These are phyloP conservation scores for Urocitellus parryii DNA, from an alignment of 2,113 vertebrate genomes.

Conservation along the genomic window DNA sequence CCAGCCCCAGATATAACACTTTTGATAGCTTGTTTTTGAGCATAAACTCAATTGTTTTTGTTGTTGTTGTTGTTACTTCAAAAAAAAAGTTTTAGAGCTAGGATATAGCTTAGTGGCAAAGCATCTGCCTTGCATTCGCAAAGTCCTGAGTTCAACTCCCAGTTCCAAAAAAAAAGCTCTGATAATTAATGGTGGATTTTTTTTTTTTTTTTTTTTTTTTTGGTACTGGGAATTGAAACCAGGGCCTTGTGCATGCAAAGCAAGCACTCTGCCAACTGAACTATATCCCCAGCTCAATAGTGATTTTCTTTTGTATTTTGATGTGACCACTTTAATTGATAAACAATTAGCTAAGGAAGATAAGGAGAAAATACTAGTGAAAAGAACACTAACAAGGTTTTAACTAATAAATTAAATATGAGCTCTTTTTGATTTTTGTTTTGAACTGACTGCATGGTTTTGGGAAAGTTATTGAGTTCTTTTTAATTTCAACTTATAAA, in stretches of 20 bases:
- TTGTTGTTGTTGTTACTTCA: neutral
- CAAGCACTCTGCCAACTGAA: no score
- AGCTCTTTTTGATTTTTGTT: conserved; percentile 17
- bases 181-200: neutral
- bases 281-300: no score
- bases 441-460: neutral
- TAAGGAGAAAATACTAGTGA: neutral
- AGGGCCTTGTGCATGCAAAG: no score
- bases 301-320: conserved; percentile 6
- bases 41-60: neutral
- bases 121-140: no score
- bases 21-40: conserved; percentile 11
- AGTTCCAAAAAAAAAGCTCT: neutral
- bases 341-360: conserved; percentile 24
- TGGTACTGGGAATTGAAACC: no score
- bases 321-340: neutral
- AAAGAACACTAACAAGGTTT: neutral
- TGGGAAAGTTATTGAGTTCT: neutral
- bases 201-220: neutral
- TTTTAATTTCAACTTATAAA: neutral
- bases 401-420: neutral
- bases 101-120: no score
- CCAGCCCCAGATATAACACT: neutral
- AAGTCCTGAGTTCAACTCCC: no score
- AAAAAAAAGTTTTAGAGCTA: neutral